phyloP scores from a whole-genome alignment of 2,797 vertebrate genomes.

The Threskiornis aethiopicus region DNA sequence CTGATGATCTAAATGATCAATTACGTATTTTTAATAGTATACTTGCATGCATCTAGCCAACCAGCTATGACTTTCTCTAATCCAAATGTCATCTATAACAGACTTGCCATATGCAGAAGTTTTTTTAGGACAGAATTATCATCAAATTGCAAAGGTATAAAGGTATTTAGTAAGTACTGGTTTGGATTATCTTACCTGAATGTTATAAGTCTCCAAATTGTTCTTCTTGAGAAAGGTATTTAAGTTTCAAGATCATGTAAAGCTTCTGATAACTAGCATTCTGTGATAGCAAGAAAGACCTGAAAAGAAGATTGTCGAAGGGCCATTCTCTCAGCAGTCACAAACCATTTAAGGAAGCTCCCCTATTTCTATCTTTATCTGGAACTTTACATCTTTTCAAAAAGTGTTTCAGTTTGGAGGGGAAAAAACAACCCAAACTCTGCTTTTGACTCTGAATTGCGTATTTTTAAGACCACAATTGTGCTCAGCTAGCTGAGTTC shows the following conservation, averaged over 20 bases:
- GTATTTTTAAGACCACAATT: neutral
- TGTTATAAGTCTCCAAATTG: neutral
- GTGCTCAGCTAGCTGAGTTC: neutral
- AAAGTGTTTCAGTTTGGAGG: neutral
- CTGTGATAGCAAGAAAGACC: neutral
- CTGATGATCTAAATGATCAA: neutral
- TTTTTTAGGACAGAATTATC: neutral
- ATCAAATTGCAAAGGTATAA: neutral
- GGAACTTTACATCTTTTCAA: neutral
- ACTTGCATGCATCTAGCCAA: neutral
- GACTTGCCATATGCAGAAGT: rapidly evolving
- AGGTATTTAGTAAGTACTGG: neutral
- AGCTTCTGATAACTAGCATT: neutral
- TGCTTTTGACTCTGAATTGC: neutral
- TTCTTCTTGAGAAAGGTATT: neutral
- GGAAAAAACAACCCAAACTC: neutral
- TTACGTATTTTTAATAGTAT: neutral
- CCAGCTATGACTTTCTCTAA: neutral
- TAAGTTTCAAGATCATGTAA: neutral
- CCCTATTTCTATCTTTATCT: neutral
- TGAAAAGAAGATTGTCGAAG: neutral
- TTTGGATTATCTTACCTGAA: neutral
- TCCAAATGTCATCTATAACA: neutral
- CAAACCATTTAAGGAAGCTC: neutral
- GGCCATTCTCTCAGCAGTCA: neutral